Base-by-base conservation (phyloP, 2,888 invertebrate species). In the Mythimna loreyi region DNA sequence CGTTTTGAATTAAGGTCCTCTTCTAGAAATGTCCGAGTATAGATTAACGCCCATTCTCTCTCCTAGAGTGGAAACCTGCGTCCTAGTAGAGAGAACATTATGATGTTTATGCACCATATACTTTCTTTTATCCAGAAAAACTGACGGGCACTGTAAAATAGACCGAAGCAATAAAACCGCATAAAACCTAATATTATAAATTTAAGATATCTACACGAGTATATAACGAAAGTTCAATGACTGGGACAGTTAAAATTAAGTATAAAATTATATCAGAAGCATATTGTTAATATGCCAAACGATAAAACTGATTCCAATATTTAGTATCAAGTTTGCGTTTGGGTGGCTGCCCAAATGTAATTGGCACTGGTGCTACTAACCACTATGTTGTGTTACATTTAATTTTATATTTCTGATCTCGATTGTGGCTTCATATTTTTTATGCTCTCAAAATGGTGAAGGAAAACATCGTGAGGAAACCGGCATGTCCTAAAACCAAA, bases 341-440 rank as follows among this genome's bases (percentile, higher is more conserved):
- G 77, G 75, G 77, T 47, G 13, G 66, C 30, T 75, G 75, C 77
- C 77, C 75, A 75, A 75, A 66, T 75, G 53, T 72, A 47, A 59
- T 49, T 72, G 77, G 77, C 66, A 62, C 45, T 58, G 66, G 30
- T 72, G 52, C 36, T 58, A 13, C 57, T 65, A 59, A 77, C 72
- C 75, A 40, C 65, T 40, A 5, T 36, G 19, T 43, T 36, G 11
- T 58, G 30, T 13, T 47, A 30, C 5, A 45, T 56, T 28, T 40
- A 36, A 28, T 58, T 66, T 53, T 53, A 1, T 23, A 28, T 71
- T 56, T 21, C n/a, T 53, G 21, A 3, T 53, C 6, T 53, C 53
- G 7, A 6, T 33, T 21, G 13, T 53, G 49, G 25, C 40, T n/a
- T n/a, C n/a, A n/a, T n/a, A n/a, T n/a, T n/a, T n/a, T n/a, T n/a